Percentiles rank a stretch among this genome's conserved stretches.
phyloP scores from a whole-genome alignment of 2,888 invertebrate genomes.

The Cerastis rubricosa region DNA sequence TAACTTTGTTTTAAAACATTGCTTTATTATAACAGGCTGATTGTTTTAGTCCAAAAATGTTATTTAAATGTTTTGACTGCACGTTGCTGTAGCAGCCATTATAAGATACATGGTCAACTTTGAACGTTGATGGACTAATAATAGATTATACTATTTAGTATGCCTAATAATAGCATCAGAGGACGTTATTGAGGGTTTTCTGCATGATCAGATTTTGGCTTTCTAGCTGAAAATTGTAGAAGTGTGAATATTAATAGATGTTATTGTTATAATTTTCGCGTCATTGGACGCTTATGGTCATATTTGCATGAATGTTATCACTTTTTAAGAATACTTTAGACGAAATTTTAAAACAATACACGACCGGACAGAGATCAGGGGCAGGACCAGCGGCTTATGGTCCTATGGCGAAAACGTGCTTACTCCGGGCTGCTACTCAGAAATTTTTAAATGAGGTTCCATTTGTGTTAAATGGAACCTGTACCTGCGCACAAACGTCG shows the following conservation, averaged over 20 bases:
- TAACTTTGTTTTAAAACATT: slow-evolving; percentile 47
- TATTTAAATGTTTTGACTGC: slow-evolving; percentile 2
- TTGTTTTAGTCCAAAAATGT: slow-evolving; percentile 9
- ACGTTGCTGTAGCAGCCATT: neutral
- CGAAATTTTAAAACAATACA: neutral
- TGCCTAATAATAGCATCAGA: neutral
- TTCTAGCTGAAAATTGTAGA: neutral
- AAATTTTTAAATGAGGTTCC: too few relatives aligned
- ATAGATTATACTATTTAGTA: neutral
- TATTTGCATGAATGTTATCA: neutral
- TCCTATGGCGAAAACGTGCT: too few relatives aligned
- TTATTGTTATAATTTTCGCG: neutral
- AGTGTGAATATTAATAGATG: neutral
- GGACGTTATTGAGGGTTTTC: neutral
- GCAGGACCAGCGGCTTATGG: too few relatives aligned
- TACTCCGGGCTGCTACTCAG: too few relatives aligned
- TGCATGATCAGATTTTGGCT: neutral
- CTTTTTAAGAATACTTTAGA: neutral
- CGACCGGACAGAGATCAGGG: too few relatives aligned
- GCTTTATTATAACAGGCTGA: slow-evolving; percentile 19
- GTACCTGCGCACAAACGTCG: too few relatives aligned
- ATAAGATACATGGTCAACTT: neutral
- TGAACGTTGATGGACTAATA: neutral
- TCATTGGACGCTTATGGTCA: neutral
- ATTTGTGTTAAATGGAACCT: too few relatives aligned